phyloP scores from a whole-genome alignment of 2,888 invertebrate species.

The Sepiola atlantica region DNA sequence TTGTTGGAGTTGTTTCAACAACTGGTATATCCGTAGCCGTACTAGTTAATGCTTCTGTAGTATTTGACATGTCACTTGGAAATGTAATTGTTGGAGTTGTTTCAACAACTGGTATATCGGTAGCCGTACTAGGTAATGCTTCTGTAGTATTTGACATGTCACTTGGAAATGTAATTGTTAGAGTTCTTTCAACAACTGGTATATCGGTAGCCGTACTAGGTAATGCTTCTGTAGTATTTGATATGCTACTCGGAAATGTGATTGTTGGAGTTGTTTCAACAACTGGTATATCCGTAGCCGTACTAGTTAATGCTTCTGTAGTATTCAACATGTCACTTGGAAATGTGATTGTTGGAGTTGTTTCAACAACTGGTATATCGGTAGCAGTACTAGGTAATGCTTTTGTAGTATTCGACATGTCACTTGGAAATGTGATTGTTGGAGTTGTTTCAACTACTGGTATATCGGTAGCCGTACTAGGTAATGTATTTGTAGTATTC shows the following conservation, averaged over 20 bases:
- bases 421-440: too few relatives aligned
- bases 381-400: too few relatives aligned
- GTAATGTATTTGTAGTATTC: too few relatives aligned
- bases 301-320: too few relatives aligned
- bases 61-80: neutral
- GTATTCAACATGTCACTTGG: too few relatives aligned
- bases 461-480: too few relatives aligned
- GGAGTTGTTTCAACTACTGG: too few relatives aligned
- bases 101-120: neutral
- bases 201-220: neutral
- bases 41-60: neutral
- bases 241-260: neutral
- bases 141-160: neutral
- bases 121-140: neutral
- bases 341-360: too few relatives aligned
- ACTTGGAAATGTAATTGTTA: neutral
- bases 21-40: neutral
- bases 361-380: too few relatives aligned
- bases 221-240: neutral
- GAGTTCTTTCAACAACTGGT: too few relatives aligned
- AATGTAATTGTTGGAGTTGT: neutral
- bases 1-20: too few relatives aligned
- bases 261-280: neutral
- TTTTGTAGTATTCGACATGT: too few relatives aligned
- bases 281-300: neutral